Percentiles rank a stretch among this genome's conserved stretches.
Evolutionary conservation across 2,888 invertebrate genomes (phyloP).

Genomic region (Rhyacophila evoluta): DNA sequence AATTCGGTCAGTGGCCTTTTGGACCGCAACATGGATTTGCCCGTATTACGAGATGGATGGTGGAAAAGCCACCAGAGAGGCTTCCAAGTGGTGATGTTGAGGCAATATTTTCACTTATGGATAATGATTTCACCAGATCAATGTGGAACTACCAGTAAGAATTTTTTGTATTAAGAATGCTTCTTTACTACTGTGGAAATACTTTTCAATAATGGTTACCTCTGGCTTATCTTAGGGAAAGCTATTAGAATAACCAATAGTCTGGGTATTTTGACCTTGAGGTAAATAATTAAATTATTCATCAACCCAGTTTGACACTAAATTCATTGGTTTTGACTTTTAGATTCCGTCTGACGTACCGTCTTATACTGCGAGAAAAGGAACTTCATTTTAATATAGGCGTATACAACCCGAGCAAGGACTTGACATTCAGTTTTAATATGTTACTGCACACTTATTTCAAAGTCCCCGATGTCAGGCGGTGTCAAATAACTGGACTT

Average conservation of each 20-base stretch:
- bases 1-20: constrained; percentile 95
- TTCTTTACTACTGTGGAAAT: too few relatives aligned
- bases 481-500: constrained; percentile 92
- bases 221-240: too few relatives aligned
- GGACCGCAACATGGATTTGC: constrained; percentile 98
- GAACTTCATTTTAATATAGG: constrained; percentile 94
- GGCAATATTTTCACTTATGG: constrained; percentile 92
- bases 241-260: too few relatives aligned
- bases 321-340: constrained; percentile 44
- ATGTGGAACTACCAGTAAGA: constrained; percentile 95
- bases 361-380: constrained; percentile 90
- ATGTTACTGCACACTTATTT: constrained; percentile 95
- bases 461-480: constrained; percentile 93
- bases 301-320: too few relatives aligned
- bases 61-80: constrained; percentile 89
- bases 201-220: too few relatives aligned
- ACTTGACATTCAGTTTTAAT: constrained; percentile 91
- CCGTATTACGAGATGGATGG: constrained; percentile 90
- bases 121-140: constrained; percentile 90
- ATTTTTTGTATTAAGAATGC: too few relatives aligned
- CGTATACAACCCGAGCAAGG: constrained; percentile 94
- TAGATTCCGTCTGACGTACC: constrained; percentile 93
- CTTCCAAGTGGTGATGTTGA: constrained; percentile 92
- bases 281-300: too few relatives aligned
- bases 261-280: too few relatives aligned